Evolutionary conservation across 2,888 invertebrate species (phyloP).

Genomic region (Sipha maydis): DNA sequence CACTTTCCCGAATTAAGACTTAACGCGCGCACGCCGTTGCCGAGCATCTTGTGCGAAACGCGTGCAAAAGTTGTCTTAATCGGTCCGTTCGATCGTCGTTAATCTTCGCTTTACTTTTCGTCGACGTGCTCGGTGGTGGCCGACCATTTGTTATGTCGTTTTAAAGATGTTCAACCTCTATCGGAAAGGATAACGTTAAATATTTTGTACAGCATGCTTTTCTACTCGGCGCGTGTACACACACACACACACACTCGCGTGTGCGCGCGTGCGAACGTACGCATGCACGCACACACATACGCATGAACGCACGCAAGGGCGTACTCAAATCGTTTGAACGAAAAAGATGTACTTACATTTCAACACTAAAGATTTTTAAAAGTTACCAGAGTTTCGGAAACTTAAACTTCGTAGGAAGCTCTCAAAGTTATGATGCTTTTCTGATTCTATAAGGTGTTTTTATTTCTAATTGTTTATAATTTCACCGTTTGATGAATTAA

Average conservation of each 20-base stretch:
- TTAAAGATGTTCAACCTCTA: conserved; percentile 15
- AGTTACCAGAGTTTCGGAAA: no score
- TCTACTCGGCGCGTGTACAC: neutral
- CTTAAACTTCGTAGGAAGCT: no score
- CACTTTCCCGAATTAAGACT: neutral
- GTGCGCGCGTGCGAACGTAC: neutral
- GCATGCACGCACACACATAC: neutral
- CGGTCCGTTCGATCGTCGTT: conserved; percentile 48
- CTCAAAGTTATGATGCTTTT: no score
- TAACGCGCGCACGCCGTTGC: conserved; percentile 39
- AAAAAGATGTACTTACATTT: neutral
- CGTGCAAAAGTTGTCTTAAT: conserved; percentile 53
- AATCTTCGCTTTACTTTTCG: conserved; percentile 40
- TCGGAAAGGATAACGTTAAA: conserved; percentile 19
- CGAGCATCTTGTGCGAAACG: conserved; percentile 17
- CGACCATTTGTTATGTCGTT: conserved; percentile 53
- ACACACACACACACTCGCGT: no score
- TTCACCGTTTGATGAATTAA: no score
- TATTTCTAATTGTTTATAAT: no score
- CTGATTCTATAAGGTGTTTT: no score
- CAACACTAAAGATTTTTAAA: no score
- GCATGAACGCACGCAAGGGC: no score
- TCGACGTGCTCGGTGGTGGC: conserved; percentile 22
- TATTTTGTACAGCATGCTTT: conserved; percentile 5
- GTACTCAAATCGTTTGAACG: neutral